Conservation (phyloP, 2,797 vertebrate species). For the Mus caroli region DNA sequence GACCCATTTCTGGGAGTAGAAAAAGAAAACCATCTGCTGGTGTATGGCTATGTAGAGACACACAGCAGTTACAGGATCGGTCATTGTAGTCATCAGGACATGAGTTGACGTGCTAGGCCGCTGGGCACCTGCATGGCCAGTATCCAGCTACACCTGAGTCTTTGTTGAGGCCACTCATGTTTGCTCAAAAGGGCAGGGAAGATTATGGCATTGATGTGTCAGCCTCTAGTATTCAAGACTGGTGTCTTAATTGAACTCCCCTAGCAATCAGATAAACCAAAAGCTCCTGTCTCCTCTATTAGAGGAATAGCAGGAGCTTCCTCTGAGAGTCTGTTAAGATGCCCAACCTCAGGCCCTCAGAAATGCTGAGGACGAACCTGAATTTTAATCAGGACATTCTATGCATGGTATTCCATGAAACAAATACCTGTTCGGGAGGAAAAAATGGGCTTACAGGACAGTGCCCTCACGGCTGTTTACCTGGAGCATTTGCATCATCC, state of each 20-base stretch:
- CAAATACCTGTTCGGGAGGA: background rate
- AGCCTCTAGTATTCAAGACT: background rate
- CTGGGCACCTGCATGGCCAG: background rate
- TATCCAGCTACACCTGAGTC: background rate
- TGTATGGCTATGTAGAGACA: background rate
- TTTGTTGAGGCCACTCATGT: background rate
- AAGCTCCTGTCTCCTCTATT: background rate
- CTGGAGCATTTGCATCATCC: fast-evolving
- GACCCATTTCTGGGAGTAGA: background rate
- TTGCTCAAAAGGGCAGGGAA: background rate
- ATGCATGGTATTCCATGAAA: background rate
- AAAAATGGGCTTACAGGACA: background rate
- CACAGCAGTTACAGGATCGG: background rate
- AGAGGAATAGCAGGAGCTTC: too few relatives aligned
- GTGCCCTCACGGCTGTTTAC: fast-evolving
- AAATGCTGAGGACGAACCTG: background rate
- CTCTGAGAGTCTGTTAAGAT: background rate
- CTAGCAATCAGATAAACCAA: background rate
- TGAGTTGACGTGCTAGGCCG: fast-evolving
- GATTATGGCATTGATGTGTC: background rate
- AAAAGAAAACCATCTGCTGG: background rate
- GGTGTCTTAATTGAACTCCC: too few relatives aligned
- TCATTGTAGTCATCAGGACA: fast-evolving
- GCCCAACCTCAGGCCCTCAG: background rate
- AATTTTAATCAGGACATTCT: background rate